Base-by-base conservation (phyloP, 2,888 invertebrate genomes). In the Neria commutata region DNA sequence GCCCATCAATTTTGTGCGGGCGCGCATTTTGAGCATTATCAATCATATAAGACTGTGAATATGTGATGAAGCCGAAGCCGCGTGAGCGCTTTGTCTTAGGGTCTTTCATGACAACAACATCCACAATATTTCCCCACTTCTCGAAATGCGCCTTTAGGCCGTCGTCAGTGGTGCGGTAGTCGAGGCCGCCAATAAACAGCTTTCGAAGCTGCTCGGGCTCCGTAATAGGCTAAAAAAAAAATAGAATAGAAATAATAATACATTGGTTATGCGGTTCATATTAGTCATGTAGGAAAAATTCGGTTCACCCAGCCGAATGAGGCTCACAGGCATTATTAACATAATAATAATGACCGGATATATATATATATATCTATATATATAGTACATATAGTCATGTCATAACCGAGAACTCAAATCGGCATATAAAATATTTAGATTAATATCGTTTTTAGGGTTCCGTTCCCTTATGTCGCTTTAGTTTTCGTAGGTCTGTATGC, bases 31-130 rank as follows among this genome's bases (percentile, higher is more conserved):
- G 98, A 4, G 98, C 97, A 78, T 94, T 94, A 83, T 99, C 97
- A n/a, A 99, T 94, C 95, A 95, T 95, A 61, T 91, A 90, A 1
- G 95, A 91, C 62, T 90, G 86, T 2, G 94, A 92, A 80, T 96
- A 99, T 2, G 98, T 98, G 54, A 99, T 95, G 77, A 99, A 99
- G 2, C 98, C 99, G 82, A 99, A 99, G 0, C 99, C 98, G 65
- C 98, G 86, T 1, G 98, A 98, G 59, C 97, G 86, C 76, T 95
- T 95, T 0, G 96, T 96, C 72, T 91, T 91, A 0, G 95, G 94
- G 77, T 97, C 96, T 79, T 95, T 94, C 97, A 97, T 97, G 0
- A 97, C 96, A 2, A 97, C 95, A 3, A 95, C 95, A 79, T 97
- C 96, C 0, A 95, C 94, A 69, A 97, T 93, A 75, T 95, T 94